phyloP scores from a whole-genome alignment of 2,888 invertebrate species.

The Meiosimyza platycephala region DNA sequence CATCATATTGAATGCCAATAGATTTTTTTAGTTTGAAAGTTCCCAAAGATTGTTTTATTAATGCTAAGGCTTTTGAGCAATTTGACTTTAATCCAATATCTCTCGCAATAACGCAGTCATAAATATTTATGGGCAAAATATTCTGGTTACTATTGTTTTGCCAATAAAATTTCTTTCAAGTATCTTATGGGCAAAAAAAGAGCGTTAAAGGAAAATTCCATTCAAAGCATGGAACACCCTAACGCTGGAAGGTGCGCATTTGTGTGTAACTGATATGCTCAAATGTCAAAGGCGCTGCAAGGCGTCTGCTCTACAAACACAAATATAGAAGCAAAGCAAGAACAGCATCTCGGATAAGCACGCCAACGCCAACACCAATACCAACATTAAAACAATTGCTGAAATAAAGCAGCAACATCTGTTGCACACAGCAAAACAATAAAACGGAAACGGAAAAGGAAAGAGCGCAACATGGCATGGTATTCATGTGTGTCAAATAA shows the following conservation, averaged over 20 bases:
- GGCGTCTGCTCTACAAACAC: conserved; percentile 24
- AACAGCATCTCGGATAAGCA: not conserved
- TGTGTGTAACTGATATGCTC: conserved; percentile 26
- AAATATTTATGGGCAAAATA: too few species aligned
- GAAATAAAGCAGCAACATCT: conserved; percentile 14
- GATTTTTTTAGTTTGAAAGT: too few species aligned
- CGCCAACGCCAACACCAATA: conserved; percentile 8
- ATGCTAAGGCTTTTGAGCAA: too few species aligned
- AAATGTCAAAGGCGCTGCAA: conserved; percentile 31
- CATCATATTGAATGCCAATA: too few species aligned
- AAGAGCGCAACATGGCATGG: conserved; percentile 1
- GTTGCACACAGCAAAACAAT: conserved; percentile 14
- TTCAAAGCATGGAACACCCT: too few species aligned
- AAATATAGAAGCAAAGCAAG: conserved; percentile 17
- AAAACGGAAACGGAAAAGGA: conserved; percentile 27
- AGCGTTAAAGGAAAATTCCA: too few species aligned
- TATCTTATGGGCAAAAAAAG: too few species aligned
- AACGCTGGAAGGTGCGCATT: not conserved
- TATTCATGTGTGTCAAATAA: not conserved
- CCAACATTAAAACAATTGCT: conserved; percentile 24
- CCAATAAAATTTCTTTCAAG: too few species aligned
- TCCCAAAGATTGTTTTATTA: too few species aligned
- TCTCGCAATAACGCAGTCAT: too few species aligned
- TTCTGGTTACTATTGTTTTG: too few species aligned
- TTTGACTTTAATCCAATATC: too few species aligned